These are phyloP conservation scores for Polydrusus pterygomalis DNA, from an alignment of 2,888 invertebrate species.

Conservation along the genomic window DNA sequence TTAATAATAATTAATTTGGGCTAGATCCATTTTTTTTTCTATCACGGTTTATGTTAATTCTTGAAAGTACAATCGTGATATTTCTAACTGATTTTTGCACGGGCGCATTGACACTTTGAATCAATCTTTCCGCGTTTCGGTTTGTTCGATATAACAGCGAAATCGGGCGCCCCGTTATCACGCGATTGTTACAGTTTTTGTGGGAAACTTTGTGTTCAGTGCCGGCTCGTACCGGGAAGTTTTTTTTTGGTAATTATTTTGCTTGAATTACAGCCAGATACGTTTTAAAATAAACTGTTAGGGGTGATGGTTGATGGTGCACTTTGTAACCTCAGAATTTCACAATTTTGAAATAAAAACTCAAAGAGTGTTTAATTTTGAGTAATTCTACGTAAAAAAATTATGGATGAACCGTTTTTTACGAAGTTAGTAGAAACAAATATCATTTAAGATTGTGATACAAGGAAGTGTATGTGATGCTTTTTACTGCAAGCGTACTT, in stretches of 20 bases:
- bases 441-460: too few species aligned
- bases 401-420: too few species aligned
- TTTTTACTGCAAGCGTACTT: too few species aligned
- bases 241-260: not conserved
- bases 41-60: conserved; percentile 26
- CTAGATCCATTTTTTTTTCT: conserved; percentile 12
- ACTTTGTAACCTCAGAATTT: too few species aligned
- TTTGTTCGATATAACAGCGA: conserved; percentile 27
- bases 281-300: not conserved
- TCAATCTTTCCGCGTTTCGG: conserved; percentile 18
- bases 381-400: too few species aligned
- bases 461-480: too few species aligned
- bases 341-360: too few species aligned
- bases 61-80: conserved; percentile 3
- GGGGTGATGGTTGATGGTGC: too few species aligned
- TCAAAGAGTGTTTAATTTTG: too few species aligned
- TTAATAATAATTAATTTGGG: conserved; percentile 29
- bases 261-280: not conserved
- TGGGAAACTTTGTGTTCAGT: conserved; percentile 23
- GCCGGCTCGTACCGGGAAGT: conserved; percentile 10
- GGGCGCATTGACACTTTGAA: conserved; percentile 18
- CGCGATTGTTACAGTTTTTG: conserved; percentile 27
- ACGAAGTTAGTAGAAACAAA: too few species aligned
- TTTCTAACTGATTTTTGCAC: conserved; percentile 9
- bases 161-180: conserved; percentile 22